Conservation (phyloP, 2,888 invertebrate species). For the Busseola fusca region DNA sequence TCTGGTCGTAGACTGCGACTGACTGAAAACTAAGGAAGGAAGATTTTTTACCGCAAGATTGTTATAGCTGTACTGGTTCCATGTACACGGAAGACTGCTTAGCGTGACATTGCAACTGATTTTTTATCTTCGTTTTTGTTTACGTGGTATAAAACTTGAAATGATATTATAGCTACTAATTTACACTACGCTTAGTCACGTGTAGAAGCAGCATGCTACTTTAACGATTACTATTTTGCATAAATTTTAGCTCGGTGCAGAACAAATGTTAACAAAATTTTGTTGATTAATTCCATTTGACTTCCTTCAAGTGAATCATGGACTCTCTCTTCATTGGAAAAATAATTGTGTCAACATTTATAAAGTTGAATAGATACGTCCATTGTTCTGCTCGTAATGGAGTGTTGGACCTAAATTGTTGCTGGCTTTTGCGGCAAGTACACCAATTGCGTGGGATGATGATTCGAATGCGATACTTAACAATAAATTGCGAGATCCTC, state of each 20-base stretch:
- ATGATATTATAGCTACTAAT: conserved; percentile 37
- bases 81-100: conserved; percentile 27
- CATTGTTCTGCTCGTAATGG: conserved; percentile 42
- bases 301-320: conserved; percentile 39
- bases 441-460: conserved; percentile 35
- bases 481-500: conserved; percentile 10
- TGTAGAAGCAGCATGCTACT: conserved; percentile 48
- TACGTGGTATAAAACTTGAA: conserved; percentile 6
- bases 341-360: conserved; percentile 32
- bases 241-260: conserved; percentile 36
- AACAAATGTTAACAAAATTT: conserved; percentile 14
- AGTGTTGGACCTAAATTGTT: conserved; percentile 37
- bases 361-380: conserved; percentile 22
- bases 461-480: conserved; percentile 19
- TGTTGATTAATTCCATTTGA: conserved; percentile 41
- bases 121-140: conserved; percentile 45
- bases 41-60: conserved; percentile 18
- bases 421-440: conserved; percentile 15
- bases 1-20: not conserved
- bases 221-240: conserved; percentile 51
- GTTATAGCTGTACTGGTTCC: conserved; percentile 15
- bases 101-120: conserved; percentile 33
- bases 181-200: conserved; percentile 42
- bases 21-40: not conserved
- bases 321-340: conserved; percentile 42